Evolutionary conservation across 2,888 invertebrate genomes (phyloP).

Genomic region (Ectemnius lituratus): DNA sequence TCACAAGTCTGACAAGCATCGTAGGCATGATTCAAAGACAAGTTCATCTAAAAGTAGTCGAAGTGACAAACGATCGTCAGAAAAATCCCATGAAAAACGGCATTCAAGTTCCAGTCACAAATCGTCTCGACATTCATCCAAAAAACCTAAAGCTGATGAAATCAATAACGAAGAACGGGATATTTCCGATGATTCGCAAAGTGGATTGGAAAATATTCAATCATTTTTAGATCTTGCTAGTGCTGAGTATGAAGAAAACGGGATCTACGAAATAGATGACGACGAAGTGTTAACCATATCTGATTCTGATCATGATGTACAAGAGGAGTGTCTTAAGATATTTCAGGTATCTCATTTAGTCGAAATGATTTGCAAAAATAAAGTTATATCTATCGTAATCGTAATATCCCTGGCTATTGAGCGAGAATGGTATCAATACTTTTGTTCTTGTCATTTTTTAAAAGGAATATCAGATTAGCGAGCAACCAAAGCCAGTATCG

Average conservation of each 20-base stretch:
- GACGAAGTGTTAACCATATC: slow-evolving; percentile 77
- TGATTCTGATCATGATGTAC: slow-evolving; percentile 85
- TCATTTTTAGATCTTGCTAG: slow-evolving; percentile 40
- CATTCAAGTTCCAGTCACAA: slow-evolving; percentile 63
- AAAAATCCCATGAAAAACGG: slow-evolving; percentile 40
- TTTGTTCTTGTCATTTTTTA: slow-evolving; percentile 14
- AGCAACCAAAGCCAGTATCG: slow-evolving; percentile 65
- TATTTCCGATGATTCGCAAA: slow-evolving; percentile 55
- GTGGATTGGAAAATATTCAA: slow-evolving; percentile 52
- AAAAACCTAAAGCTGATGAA: slow-evolving; percentile 30
- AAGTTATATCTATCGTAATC: not conserved
- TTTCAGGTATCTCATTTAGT: slow-evolving; percentile 83
- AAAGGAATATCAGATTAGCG: slow-evolving; percentile 73
- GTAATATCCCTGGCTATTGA: slow-evolving; percentile 5
- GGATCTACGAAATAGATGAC: slow-evolving; percentile 36
- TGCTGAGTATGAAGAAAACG: slow-evolving; percentile 24
- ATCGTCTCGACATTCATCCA: slow-evolving; percentile 43
- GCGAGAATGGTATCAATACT: slow-evolving; percentile 11
- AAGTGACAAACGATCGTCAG: slow-evolving; percentile 66
- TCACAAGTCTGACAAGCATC: slow-evolving; percentile 61
- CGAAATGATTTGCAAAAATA: not conserved
- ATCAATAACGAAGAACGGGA: slow-evolving; percentile 62
- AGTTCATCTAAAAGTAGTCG: slow-evolving; percentile 65
- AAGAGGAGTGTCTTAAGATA: slow-evolving; percentile 91
- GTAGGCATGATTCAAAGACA: slow-evolving; percentile 64